These are phyloP conservation scores for Microcebus murinus DNA, from an alignment of 2,113 vertebrate genomes.

Conservation along the genomic window DNA sequence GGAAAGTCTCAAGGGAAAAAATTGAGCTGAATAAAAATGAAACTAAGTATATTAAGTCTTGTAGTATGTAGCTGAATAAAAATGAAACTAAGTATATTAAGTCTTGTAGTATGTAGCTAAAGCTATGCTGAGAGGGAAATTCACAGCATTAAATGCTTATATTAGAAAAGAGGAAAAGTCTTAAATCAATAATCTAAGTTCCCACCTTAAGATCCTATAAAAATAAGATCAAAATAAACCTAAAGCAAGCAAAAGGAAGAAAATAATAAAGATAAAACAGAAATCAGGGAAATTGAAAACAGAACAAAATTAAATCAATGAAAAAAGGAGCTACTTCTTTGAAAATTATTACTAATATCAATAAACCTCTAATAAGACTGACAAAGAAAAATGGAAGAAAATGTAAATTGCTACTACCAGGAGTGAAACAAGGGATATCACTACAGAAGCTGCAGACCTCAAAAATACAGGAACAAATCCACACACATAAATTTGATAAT, in stretches of 20 bases:
- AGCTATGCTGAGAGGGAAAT: background rate
- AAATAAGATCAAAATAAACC: background rate
- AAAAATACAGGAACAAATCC: background rate
- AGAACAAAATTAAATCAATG: background rate
- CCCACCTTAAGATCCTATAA: background rate
- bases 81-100: background rate
- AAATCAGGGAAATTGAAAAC: background rate
- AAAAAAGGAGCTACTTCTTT: background rate
- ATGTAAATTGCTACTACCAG: background rate
- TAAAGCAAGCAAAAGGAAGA: background rate
- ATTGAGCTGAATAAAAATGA: background rate
- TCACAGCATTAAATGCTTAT: background rate
- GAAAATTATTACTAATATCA: background rate
- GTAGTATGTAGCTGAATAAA: background rate
- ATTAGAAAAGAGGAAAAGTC: background rate
- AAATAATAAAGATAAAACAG: background rate
- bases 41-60: background rate
- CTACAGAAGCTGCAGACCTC: background rate
- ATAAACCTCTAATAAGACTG: background rate
- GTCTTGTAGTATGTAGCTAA: background rate
- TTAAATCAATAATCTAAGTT: conserved; percentile 24
- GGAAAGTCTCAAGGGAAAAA: background rate
- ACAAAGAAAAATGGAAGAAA: background rate
- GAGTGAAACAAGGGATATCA: background rate
- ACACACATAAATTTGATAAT: background rate